Base-by-base conservation (phyloP, 2,888 invertebrate genomes). In the Andrena praecox region DNA sequence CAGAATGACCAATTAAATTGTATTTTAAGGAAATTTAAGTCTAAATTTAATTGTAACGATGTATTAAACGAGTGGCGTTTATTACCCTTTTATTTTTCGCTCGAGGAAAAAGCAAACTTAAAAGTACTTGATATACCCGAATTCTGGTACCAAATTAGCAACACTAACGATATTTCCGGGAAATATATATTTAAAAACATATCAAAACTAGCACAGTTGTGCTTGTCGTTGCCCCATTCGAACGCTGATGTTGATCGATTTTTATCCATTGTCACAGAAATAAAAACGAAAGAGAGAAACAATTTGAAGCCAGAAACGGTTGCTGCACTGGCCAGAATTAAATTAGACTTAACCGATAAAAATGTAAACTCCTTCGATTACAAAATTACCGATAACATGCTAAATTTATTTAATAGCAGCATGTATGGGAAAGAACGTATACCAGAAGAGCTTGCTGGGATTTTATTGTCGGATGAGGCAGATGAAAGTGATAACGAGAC, bases 311-410 rank as follows among this genome's bases (percentile, higher is more conserved):
- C 67, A 8, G 12, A 52, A 50, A 67, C 31, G 1, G 12, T 48
- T 2, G 5, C 24, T 64, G 64, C 64, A 7, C 12, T 64, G 12
- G 20, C 20, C 8, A n/a, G 67, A 20, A 2, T 52, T 27, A 67
- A 67, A 31, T 67, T 67, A 5, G 67, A 67, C 20, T 52, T 67
- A 31, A 7, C 10, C 8, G 31, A 52, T 12, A 67, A 52, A 31
- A 24, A 27, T 42, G 1, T 12, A 16, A 24, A 20, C 2, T 64
- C 12, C 27, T 1, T 16, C 1, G 7, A 20, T 6, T 64, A 64
- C 27, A 27, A 64, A 64, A 42, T 64, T 12, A 20, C 42, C 27
- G 24, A 42, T 0, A 16, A 27, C 0, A 48, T 64, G 48, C 42
- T 64, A 16, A 24, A 33, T 42, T 64, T 64, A 64, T 64, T 27